These are phyloP conservation scores for Betta splendens DNA, from an alignment of 2,797 vertebrate genomes.

Conservation along the genomic window DNA sequence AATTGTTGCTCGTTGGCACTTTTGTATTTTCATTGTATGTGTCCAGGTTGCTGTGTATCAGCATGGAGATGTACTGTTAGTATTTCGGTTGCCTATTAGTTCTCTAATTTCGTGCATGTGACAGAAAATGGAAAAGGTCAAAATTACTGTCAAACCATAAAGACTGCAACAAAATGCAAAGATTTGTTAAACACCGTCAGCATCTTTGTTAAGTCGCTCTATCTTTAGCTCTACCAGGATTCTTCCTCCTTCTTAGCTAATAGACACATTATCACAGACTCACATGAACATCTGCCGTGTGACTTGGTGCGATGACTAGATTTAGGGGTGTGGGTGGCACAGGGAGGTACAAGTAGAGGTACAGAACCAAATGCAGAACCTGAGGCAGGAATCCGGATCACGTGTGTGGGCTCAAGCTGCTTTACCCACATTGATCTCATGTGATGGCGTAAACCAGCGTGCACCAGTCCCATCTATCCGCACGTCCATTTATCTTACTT, in stretches of 20 bases:
- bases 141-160: background rate
- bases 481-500: background rate
- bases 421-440: conserved; percentile 18
- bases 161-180: background rate
- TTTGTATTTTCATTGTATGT: background rate
- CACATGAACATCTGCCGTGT: conserved; percentile 14
- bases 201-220: background rate
- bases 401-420: conserved; percentile 21
- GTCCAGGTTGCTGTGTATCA: background rate
- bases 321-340: conserved; percentile 11
- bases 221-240: background rate
- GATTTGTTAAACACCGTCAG: background rate
- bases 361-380: conserved; percentile 1
- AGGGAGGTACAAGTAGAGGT: conserved; percentile 7
- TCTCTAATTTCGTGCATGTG: no score
- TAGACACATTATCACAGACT: conserved; percentile 12
- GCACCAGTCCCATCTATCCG: conserved; percentile 5
- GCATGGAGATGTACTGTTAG: no score
- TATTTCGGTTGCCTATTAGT: background rate
- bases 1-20: background rate
- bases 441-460: conserved; percentile 1
- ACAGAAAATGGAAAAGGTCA: background rate
- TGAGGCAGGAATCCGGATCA: conserved; percentile 33
- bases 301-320: conserved; percentile 21
- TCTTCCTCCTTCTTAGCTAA: conserved; percentile 5